Evolutionary conservation across 2,888 invertebrate species (phyloP).

Genomic region (Polymixis lichenea): DNA sequence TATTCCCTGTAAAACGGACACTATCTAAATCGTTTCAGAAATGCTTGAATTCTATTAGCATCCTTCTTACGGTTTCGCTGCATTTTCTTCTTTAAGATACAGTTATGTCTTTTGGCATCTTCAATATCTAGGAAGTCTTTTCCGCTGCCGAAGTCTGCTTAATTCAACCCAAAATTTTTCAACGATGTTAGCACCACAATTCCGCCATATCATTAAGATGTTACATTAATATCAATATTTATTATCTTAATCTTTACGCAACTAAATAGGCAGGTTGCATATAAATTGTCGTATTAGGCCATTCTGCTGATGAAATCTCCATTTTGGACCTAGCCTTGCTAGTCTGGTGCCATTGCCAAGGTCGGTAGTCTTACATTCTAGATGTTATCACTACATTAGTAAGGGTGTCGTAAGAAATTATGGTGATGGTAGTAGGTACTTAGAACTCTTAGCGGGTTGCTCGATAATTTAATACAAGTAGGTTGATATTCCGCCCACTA

Average conservation of each 20-base stretch:
- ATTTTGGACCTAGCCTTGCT: constrained; percentile 21
- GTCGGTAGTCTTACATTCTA: constrained; percentile 32
- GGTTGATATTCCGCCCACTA: constrained; percentile 3
- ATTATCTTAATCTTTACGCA: constrained; percentile 50
- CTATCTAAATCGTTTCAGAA: not conserved
- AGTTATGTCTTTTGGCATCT: not conserved
- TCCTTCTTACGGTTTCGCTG: not conserved
- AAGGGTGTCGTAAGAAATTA: constrained; percentile 23
- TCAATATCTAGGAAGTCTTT: not conserved
- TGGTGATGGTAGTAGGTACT: constrained; percentile 43
- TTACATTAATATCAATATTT: constrained; percentile 38
- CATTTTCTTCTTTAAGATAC: not conserved
- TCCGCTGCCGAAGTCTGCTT: not conserved
- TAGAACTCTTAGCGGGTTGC: constrained; percentile 13
- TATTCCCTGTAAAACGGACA: not conserved
- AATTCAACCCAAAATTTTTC: not conserved
- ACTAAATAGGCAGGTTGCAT: constrained; percentile 30
- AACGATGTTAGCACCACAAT: not conserved
- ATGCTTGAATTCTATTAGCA: not conserved
- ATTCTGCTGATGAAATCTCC: constrained; percentile 44
- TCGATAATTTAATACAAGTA: constrained; percentile 26
- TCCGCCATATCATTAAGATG: constrained; percentile 11
- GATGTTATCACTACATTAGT: constrained; percentile 40
- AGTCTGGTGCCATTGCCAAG: constrained; percentile 43
- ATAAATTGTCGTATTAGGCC: constrained; percentile 44